A percentile compares a stretch with the other conserved stretches of the same genome.
Conservation (phyloP, 2,888 invertebrate genomes). For the Cheilosia grossa region DNA sequence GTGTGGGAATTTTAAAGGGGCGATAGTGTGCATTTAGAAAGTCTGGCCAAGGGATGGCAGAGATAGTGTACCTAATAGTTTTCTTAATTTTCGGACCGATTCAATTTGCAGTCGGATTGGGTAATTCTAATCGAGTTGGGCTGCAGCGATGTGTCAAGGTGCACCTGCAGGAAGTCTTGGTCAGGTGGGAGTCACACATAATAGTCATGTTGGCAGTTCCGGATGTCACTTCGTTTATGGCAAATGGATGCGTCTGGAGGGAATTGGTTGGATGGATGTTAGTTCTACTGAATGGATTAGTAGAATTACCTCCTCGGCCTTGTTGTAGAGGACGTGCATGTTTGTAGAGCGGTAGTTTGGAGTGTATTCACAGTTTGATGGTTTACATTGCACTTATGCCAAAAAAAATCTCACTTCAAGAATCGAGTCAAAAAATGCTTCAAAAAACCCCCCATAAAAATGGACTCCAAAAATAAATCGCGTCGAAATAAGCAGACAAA, state of each 20-base stretch:
- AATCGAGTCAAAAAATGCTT: no score
- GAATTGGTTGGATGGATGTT: conserved; percentile 7
- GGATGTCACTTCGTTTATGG: conserved; percentile 19
- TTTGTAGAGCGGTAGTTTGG: no score
- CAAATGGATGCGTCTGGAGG: conserved; percentile 30
- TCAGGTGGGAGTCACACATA: conserved; percentile 24
- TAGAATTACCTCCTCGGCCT: no score
- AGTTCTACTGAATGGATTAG: not conserved
- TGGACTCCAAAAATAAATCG: no score
- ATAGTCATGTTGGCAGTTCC: not conserved
- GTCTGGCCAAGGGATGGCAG: conserved; percentile 49
- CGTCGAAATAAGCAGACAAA: no score
- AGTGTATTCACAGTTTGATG: no score
- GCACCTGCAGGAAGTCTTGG: not conserved
- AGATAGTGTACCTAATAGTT: conserved; percentile 23
- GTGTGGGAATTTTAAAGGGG: not conserved
- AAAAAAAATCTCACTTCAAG: no score
- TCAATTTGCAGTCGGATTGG: conserved; percentile 60
- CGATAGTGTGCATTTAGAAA: conserved; percentile 26
- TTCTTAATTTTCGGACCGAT: conserved; percentile 59
- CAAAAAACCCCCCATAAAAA: no score
- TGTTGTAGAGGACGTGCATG: no score
- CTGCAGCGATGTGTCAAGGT: no score
- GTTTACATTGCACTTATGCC: no score
- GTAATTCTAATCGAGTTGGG: conserved; percentile 46